phyloP scores from a whole-genome alignment of 2,797 vertebrate genomes.

The Rhabdomys pumilio region DNA sequence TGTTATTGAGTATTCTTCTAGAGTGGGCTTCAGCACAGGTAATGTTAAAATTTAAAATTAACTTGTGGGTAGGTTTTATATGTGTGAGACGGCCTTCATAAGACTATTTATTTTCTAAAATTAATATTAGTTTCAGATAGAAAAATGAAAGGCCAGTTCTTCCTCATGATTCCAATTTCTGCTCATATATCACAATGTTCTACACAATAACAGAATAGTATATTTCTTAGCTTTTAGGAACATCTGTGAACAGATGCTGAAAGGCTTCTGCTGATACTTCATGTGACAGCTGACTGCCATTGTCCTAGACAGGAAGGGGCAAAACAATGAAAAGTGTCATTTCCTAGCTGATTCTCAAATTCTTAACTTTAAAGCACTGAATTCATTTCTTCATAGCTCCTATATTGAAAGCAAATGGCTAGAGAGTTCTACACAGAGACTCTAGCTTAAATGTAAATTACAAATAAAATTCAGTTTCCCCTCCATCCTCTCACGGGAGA shows the following conservation, averaged over 20 bases:
- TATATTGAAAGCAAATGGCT: not conserved
- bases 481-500: not conserved
- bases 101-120: slow-evolving; percentile 62
- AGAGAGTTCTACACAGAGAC: not conserved
- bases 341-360: not conserved
- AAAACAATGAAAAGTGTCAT: not conserved
- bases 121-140: slow-evolving; percentile 52
- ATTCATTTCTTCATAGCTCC: slow-evolving; percentile 2
- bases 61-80: not conserved
- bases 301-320: not conserved
- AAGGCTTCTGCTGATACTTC: not conserved
- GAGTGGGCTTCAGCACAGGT: not conserved
- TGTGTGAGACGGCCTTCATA: not conserved
- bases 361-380: not conserved
- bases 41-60: not conserved
- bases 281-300: not conserved
- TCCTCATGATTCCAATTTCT: slow-evolving; percentile 48
- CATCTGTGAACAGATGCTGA: not conserved
- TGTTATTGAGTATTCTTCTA: not conserved
- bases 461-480: not conserved
- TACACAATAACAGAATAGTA: not conserved
- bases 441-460: not conserved
- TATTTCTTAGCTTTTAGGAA: not conserved
- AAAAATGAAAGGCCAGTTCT: slow-evolving; percentile 18
- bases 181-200: not conserved